Evolutionary conservation across 2,888 invertebrate species (phyloP).

Genomic region (Acronicta aceris): DNA sequence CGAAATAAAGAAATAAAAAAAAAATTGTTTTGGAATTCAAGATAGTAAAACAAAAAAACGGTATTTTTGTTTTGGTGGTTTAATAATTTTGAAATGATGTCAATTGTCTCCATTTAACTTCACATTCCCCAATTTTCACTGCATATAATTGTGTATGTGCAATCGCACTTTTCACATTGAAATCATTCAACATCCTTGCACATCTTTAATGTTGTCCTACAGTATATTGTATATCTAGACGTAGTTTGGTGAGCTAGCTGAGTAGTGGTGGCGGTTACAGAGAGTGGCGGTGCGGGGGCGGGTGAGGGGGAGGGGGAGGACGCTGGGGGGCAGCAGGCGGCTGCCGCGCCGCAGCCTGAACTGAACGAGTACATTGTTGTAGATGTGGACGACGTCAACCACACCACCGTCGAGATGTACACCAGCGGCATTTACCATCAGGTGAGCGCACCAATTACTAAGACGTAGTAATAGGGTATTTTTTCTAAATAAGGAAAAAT

Average conservation of each 20-base stretch:
- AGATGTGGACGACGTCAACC: constrained; percentile 78
- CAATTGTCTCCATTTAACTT: no score
- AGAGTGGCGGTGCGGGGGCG: constrained; percentile 26
- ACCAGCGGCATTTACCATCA: constrained; percentile 80
- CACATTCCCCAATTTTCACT: no score
- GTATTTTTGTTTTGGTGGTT: no score
- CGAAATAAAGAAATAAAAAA: no score
- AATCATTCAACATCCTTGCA: neutral
- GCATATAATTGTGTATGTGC: no score
- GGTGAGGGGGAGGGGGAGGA: constrained; percentile 13
- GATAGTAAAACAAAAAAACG: no score
- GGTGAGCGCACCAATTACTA: constrained; percentile 57
- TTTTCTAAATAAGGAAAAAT: no score
- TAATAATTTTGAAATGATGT: no score
- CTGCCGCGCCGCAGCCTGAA: constrained; percentile 47
- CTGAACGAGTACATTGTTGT: constrained; percentile 82
- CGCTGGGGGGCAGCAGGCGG: constrained; percentile 1
- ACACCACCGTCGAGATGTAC: constrained; percentile 80
- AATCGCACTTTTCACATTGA: no score
- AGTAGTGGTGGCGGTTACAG: constrained; percentile 56
- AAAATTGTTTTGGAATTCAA: no score
- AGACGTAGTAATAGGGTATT: no score
- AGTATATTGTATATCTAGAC: neutral
- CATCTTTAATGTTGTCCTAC: neutral
- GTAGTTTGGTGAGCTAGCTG: constrained; percentile 17